These are phyloP conservation scores for Leptopilina boulardi DNA, from an alignment of 1,140 invertebrate genomes.

Conservation along the genomic window DNA sequence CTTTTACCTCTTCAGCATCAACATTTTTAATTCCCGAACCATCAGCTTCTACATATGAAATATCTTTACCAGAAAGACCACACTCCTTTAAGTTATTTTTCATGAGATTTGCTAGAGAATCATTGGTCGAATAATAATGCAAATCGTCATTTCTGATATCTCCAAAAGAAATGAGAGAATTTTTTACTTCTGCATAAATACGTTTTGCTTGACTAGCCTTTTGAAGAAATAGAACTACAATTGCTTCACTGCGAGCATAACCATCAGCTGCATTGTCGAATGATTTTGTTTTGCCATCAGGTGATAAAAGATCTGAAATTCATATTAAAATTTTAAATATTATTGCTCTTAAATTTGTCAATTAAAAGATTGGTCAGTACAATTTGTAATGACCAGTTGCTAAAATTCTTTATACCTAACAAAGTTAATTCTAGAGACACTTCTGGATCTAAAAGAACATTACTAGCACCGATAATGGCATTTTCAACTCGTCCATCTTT, in stretches of 20 bases:
- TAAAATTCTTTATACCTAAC: too few species aligned
- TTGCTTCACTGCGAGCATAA: conserved; percentile 81
- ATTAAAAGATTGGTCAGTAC: neutral
- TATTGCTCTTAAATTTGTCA: neutral
- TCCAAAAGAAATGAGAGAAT: conserved; percentile 73
- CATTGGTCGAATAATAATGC: conserved; percentile 68
- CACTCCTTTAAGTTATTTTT: conserved; percentile 40
- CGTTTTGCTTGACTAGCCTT: conserved; percentile 76
- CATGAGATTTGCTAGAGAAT: conserved; percentile 44
- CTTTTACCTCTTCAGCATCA: conserved; percentile 89
- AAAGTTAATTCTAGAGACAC: conserved; percentile 48
- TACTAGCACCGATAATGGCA: conserved; percentile 74
- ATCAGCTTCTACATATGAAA: conserved; percentile 62
- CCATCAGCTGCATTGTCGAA: conserved; percentile 79
- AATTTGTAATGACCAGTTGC: too few species aligned
- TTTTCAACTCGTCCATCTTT: conserved; percentile 76
- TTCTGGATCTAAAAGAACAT: conserved; percentile 49
- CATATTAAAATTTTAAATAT: too few species aligned
- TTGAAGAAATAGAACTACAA: conserved; percentile 80
- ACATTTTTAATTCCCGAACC: conserved; percentile 78
- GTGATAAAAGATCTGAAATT: conserved; percentile 63
- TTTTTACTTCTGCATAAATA: conserved; percentile 79
- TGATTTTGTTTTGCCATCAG: conserved; percentile 82
- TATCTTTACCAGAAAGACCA: conserved; percentile 48
- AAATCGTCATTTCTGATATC: conserved; percentile 74